phyloP scores from a whole-genome alignment of 2,797 vertebrate species.

The Lagocephalus sceleratus region DNA sequence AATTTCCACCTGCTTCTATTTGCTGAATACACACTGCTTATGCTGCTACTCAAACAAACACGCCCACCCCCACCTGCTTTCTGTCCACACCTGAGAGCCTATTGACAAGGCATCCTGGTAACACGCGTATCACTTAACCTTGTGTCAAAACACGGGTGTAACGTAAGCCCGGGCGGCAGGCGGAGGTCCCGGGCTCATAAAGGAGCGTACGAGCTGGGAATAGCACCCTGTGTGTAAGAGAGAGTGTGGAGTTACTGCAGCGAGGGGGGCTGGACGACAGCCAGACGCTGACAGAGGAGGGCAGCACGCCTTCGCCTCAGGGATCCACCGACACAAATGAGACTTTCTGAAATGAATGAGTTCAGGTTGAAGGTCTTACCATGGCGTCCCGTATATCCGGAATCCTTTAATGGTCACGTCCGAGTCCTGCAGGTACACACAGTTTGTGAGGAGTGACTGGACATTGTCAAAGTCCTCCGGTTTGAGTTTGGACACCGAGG shows the following conservation, averaged over 20 bases:
- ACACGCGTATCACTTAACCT: constrained; percentile 71
- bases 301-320: constrained; percentile 31
- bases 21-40: constrained; percentile 17
- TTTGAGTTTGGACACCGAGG: constrained; percentile 98
- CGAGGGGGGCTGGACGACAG: constrained; percentile 37
- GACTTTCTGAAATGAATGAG: not conserved
- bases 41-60: constrained; percentile 4
- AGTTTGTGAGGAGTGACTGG: constrained; percentile 96
- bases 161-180: constrained; percentile 48
- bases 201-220: constrained; percentile 55
- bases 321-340: constrained; percentile 25
- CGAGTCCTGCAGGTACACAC: constrained; percentile 99
- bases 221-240: constrained; percentile 42
- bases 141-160: constrained; percentile 69
- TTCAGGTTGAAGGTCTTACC: constrained; percentile 76
- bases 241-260: constrained; percentile 31
- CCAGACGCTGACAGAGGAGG: constrained; percentile 34
- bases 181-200: constrained; percentile 51
- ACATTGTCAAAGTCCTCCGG: constrained; percentile 99
- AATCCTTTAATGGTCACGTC: constrained; percentile 98
- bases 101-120: constrained; percentile 52
- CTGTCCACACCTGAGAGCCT: constrained; percentile 49
- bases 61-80: constrained; percentile 1
- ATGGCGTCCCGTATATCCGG: constrained; percentile 96
- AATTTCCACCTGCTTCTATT: constrained; percentile 13